phyloP scores from a whole-genome alignment of 1,140 invertebrate genomes.

The Acyrthosiphon pisum region DNA sequence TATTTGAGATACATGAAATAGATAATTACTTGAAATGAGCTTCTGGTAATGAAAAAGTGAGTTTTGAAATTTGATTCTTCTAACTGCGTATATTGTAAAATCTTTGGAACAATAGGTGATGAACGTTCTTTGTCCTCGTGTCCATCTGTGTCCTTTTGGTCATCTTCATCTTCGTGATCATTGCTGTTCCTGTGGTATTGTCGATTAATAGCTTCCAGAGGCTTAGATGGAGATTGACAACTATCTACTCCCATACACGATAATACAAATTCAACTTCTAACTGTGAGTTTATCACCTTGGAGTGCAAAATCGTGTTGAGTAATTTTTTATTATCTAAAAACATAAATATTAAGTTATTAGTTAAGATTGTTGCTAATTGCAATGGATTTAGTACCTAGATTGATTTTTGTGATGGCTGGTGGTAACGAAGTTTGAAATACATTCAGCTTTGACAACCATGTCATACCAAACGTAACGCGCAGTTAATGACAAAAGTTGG shows the following conservation, averaged over 20 bases:
- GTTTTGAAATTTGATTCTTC: constrained; percentile 52
- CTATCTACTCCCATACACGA: neutral
- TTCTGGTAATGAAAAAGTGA: constrained; percentile 28
- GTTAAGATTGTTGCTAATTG: neutral
- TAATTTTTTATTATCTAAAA: constrained; percentile 27
- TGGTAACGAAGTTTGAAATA: neutral
- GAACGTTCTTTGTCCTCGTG: neutral
- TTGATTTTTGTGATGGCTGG: neutral
- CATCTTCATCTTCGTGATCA: neutral
- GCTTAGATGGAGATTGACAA: neutral
- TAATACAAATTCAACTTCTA: constrained; percentile 4
- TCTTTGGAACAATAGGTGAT: neutral
- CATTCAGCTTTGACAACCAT: neutral
- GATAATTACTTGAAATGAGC: constrained; percentile 42
- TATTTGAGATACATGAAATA: neutral
- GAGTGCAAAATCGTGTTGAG: neutral
- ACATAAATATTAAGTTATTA: constrained; percentile 3
- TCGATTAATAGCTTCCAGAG: neutral
- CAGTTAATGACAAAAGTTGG: neutral
- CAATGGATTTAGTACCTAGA: neutral
- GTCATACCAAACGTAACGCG: neutral
- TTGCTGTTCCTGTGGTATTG: neutral
- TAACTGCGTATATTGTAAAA: neutral
- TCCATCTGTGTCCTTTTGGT: too few species aligned
- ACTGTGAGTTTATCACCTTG: constrained; percentile 9